Evolutionary conservation across 2,113 vertebrate genomes (phyloP), one percentile per base, ranked within the genome.

Genomic region (Felis catus): DNA sequence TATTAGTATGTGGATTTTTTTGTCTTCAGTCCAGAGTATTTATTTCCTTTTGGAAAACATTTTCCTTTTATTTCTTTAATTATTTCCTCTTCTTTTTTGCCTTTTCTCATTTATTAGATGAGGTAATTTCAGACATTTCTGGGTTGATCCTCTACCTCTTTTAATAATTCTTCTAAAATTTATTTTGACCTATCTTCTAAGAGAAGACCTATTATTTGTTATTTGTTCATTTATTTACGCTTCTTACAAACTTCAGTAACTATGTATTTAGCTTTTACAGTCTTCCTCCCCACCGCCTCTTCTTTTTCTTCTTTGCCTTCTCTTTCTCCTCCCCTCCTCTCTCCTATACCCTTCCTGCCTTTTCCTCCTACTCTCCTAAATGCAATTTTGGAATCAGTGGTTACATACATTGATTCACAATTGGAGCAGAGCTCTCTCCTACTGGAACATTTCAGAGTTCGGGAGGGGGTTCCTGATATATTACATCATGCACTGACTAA

Each of bases 341-440:
- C 8, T 6, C 16, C 7, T 7, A 19, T 1, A 1, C 6, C 4
- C 3, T 53, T 23, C 21, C n/a, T 0, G n/a, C 6, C 15, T 55
- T 11, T 85, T 29, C 53, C 7, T 71, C 14, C 61, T 39, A 11
- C 13, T 41, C n/a, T 23, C 94, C 10, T 89, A 73, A 66, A 23
- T 74, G 18, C n/a, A 79, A 3, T 39, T 48, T 78, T 78, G 3
- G 2, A 36, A 66, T 25, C 63, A 2, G 5, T 48, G 9, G 2
- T 85, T 82, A 11, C 14, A 18, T 81, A 55, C 55, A 48, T 33
- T 80, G 36, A 65, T 15, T 92, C 65, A 14, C 33, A 53, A 53
- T 41, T 74, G 33, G 33, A 74, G 8, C 16, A 48, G 18, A 78
- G 19, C 58, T 63, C 41, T 66, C 4, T 2, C 14, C 41, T 36